Evolutionary conservation across 2,797 vertebrate genomes (phyloP).

Genomic region (Decapterus maruadsi): DNA sequence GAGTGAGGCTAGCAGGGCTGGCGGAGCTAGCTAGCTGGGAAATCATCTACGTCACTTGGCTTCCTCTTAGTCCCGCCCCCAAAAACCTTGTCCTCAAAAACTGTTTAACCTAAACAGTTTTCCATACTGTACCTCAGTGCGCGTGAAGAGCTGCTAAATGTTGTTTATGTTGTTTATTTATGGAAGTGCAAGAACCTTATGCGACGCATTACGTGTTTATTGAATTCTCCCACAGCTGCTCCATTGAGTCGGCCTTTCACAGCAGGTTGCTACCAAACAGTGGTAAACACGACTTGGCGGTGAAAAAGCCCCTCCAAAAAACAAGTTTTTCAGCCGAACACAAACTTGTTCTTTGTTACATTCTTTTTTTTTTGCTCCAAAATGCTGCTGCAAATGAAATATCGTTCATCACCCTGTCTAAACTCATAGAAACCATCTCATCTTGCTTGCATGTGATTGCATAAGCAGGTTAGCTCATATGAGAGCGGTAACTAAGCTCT

Average conservation of each 20-base stretch:
- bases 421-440: background rate
- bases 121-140: background rate
- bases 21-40: too few species aligned
- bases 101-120: too few species aligned
- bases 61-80: too few species aligned
- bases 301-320: background rate
- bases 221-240: constrained; percentile 22
- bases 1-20: too few species aligned
- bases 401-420: background rate
- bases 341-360: constrained; percentile 3
- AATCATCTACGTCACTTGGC: too few species aligned
- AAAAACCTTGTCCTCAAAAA: too few species aligned
- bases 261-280: background rate
- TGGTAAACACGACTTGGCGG: background rate
- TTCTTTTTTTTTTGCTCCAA: background rate
- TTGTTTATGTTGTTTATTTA: constrained; percentile 27
- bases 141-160: constrained; percentile 21
- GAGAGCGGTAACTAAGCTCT: background rate
- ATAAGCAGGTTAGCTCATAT: background rate
- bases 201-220: constrained; percentile 45
- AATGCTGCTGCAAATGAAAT: background rate
- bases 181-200: constrained; percentile 29
- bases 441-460: background rate
- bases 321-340: background rate
- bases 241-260: background rate